These are phyloP conservation scores for Chorisops tibialis DNA, from an alignment of 2,888 invertebrate species.

Conservation along the genomic window DNA sequence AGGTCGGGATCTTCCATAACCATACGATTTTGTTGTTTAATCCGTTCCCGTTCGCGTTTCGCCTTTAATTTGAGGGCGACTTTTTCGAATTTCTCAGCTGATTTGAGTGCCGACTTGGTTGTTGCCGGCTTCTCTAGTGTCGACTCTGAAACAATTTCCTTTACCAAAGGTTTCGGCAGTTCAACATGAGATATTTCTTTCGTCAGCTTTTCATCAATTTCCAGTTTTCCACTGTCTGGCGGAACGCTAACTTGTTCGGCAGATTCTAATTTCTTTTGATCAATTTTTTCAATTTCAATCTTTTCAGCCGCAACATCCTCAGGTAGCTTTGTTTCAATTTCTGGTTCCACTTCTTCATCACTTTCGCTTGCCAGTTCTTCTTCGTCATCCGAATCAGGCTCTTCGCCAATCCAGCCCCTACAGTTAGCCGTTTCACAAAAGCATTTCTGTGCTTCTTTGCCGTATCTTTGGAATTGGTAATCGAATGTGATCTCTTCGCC, in stretches of 20 bases:
- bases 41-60: constrained; percentile 39
- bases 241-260: background rate
- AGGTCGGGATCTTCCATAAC: constrained; percentile 63
- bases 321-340: constrained; percentile 41
- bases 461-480: constrained; percentile 96
- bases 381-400: constrained; percentile 70
- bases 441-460: constrained; percentile 94
- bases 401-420: constrained; percentile 92
- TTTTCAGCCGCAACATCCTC: constrained; percentile 50
- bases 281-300: constrained; percentile 44
- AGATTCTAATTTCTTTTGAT: background rate
- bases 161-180: background rate
- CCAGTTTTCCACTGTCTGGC: background rate
- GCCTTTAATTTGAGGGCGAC: constrained; percentile 40
- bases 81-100: constrained; percentile 12
- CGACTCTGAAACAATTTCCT: too few species aligned
- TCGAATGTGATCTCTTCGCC: constrained; percentile 98
- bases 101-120: background rate
- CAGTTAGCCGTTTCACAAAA: constrained; percentile 87
- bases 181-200: constrained; percentile 24
- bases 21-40: constrained; percentile 38
- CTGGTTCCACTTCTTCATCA: constrained; percentile 44
- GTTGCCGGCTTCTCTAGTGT: background rate
- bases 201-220: background rate
- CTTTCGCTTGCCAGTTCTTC: constrained; percentile 52